phyloP scores from a whole-genome alignment of 2,888 invertebrate genomes.

The Sericinus montela region DNA sequence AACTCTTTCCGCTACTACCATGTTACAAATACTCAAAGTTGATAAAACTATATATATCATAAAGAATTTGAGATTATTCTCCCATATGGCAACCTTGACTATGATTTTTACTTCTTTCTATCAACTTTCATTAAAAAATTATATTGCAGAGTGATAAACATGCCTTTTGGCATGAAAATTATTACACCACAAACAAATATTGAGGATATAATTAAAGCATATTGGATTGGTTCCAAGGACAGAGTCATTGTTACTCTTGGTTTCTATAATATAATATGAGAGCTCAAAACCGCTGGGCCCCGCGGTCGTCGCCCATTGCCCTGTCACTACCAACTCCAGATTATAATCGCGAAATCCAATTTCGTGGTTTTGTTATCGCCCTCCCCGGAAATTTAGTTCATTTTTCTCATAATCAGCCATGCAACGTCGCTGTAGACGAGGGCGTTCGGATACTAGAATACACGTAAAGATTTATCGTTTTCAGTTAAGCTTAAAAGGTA shows the following conservation, averaged over 20 bases:
- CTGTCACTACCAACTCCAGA: conserved; percentile 52
- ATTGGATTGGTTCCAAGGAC: conserved; percentile 6
- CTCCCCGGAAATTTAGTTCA: conserved; percentile 62
- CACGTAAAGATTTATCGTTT: conserved; percentile 15
- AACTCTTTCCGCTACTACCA: no score
- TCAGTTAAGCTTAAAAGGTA: conserved; percentile 8
- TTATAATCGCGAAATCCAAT: conserved; percentile 77
- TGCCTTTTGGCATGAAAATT: no score
- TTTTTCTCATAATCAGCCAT: conserved; percentile 47
- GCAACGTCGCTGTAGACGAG: conserved; percentile 19
- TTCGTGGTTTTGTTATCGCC: conserved; percentile 75
- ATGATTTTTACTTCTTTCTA: no score
- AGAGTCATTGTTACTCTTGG: conserved; percentile 2
- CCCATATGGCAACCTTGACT: no score
- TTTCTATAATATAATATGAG: conserved; percentile 3
- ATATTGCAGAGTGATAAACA: no score
- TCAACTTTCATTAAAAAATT: no score
- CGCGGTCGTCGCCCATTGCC: conserved; percentile 28
- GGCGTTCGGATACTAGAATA: conserved; percentile 1
- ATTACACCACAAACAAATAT: no score
- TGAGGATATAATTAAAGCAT: not conserved
- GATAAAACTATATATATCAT: no score
- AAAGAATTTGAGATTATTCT: no score
- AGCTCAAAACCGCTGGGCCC: conserved; percentile 34
- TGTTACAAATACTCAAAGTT: no score